Conservation (phyloP, 2,113 vertebrate genomes). For the Oplegnathus fasciatus region DNA sequence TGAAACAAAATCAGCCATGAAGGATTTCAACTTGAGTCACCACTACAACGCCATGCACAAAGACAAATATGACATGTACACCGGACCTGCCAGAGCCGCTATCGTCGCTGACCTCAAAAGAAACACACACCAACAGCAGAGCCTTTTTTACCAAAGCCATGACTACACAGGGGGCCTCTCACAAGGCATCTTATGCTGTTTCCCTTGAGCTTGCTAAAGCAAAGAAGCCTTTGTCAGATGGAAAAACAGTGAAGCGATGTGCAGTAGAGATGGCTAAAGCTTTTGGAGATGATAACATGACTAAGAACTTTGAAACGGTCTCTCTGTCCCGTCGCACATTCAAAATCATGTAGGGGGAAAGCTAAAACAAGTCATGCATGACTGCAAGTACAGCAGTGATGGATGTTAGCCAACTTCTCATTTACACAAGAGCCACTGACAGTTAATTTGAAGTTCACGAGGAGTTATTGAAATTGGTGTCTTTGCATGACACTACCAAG, state of each 20-base stretch:
- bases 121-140: background rate
- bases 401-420: background rate
- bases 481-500: background rate
- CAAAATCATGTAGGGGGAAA: background rate
- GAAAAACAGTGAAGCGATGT: background rate
- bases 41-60: background rate
- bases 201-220: background rate
- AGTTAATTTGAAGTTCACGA: background rate
- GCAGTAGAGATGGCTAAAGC: background rate
- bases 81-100: background rate
- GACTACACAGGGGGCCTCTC: background rate
- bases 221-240: background rate
- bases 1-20: background rate
- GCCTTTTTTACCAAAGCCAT: background rate
- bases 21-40: background rate
- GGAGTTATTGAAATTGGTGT: background rate
- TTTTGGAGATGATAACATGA: background rate
- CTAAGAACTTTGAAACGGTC: background rate
- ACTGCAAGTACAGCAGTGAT: background rate
- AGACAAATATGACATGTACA: background rate
- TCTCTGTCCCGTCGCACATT: background rate
- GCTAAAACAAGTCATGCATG: background rate
- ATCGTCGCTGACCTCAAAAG: background rate
- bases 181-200: background rate
- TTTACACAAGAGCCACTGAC: background rate